phyloP scores from a whole-genome alignment of 1,140 invertebrate species.

The Ceratitis capitata region DNA sequence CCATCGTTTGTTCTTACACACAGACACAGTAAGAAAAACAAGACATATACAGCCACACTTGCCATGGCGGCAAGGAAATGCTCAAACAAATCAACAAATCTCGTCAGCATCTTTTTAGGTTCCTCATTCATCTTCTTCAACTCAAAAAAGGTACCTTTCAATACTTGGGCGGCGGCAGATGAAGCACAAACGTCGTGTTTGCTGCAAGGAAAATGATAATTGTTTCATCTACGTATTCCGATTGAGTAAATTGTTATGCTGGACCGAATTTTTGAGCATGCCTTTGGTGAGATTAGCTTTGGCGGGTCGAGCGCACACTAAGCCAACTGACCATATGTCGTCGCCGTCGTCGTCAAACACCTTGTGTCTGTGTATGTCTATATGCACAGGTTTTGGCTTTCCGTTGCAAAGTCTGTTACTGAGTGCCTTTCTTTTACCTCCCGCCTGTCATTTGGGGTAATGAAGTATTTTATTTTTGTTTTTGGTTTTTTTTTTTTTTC shows the following conservation, averaged over 20 bases:
- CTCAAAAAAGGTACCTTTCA: neutral
- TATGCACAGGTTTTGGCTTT: neutral
- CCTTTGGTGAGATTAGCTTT: neutral
- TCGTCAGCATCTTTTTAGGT: slow-evolving; percentile 18
- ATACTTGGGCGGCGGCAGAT: neutral
- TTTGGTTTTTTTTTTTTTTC: neutral
- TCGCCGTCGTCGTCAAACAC: slow-evolving; percentile 3
- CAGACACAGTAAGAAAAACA: neutral
- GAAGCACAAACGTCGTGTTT: neutral
- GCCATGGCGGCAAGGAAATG: neutral
- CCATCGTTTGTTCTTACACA: neutral
- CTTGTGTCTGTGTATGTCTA: neutral
- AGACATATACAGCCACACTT: neutral
- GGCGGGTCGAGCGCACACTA: neutral
- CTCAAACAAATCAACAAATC: slow-evolving; percentile 3
- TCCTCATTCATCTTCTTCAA: neutral
- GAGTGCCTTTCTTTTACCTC: neutral
- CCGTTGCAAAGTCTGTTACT: neutral
- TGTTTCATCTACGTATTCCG: neutral
- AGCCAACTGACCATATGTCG: neutral
- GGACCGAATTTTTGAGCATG: slow-evolving; percentile 9
- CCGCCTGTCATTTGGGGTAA: slow-evolving; percentile 7
- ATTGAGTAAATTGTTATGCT: slow-evolving; percentile 25
- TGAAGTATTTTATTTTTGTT: slow-evolving; percentile 19
- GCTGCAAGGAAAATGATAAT: neutral